These are phyloP conservation scores for Pogonognathellus flavescens DNA, from an alignment of 1,140 invertebrate species.

Conservation along the genomic window DNA sequence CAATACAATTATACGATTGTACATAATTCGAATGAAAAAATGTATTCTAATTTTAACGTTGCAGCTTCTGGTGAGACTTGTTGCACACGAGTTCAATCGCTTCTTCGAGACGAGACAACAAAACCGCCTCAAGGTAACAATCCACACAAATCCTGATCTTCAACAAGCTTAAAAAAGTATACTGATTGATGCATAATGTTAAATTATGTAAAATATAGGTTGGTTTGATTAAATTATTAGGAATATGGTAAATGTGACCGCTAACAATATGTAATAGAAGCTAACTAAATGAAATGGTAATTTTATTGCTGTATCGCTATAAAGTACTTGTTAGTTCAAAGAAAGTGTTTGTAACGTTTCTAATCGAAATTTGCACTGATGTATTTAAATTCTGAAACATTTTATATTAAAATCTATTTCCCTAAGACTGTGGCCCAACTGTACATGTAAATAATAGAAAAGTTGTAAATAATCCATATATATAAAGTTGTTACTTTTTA, in stretches of 20 bases:
- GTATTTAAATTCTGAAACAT: background rate
- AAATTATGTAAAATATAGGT: no score
- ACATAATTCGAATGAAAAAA: background rate
- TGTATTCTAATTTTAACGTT: no score
- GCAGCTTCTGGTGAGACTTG: slow-evolving; percentile 67
- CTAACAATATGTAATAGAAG: no score
- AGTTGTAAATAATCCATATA: no score
- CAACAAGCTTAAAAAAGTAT: no score
- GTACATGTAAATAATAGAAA: background rate
- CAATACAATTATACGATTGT: background rate
- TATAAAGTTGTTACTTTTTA: no score
- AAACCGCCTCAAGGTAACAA: slow-evolving; percentile 62
- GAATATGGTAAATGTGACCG: no score
- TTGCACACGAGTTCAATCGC: slow-evolving; percentile 66
- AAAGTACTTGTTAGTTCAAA: no score
- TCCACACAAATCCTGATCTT: slow-evolving; percentile 53
- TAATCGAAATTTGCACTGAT: background rate
- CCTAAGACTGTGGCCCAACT: slow-evolving; percentile 5
- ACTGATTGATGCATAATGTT: no score
- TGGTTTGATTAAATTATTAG: no score
- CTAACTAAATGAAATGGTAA: no score
- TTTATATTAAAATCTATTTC: background rate
- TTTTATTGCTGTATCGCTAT: no score
- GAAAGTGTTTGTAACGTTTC: background rate
- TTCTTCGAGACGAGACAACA: slow-evolving; percentile 62